A percentile compares a stretch with the other conserved stretches of the same genome.
Evolutionary conservation across 2,888 invertebrate species (phyloP).

Genomic region (Acanthoscelides obtectus): DNA sequence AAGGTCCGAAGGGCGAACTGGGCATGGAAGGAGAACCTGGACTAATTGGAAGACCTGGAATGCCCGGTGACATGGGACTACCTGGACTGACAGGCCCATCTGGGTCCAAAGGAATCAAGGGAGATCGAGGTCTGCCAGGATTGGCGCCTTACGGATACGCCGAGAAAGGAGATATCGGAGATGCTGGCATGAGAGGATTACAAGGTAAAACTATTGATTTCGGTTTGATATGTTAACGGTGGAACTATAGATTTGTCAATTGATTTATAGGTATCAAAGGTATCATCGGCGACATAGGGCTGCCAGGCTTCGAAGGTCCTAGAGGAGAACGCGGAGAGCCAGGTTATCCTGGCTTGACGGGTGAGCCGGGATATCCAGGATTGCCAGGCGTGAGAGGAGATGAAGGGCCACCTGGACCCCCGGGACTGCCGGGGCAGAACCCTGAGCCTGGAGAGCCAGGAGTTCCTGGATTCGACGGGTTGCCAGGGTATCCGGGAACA

Average conservation of each 20-base stretch:
- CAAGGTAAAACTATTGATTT: slow-evolving; percentile 33
- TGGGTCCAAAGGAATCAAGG: slow-evolving; percentile 53
- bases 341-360: slow-evolving; percentile 53
- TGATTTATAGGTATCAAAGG: slow-evolving; percentile 46
- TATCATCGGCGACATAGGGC: slow-evolving; percentile 44
- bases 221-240: slow-evolving; percentile 34
- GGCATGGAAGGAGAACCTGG: slow-evolving; percentile 78
- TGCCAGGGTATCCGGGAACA: slow-evolving; percentile 62
- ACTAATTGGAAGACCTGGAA: slow-evolving; percentile 51
- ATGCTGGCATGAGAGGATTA: slow-evolving; percentile 52
- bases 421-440: slow-evolving; percentile 55
- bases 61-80: slow-evolving; percentile 52
- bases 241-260: background rate
- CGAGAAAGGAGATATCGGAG: slow-evolving; percentile 53
- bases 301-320: slow-evolving; percentile 47
- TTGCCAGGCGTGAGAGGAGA: slow-evolving; percentile 42
- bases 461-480: slow-evolving; percentile 60
- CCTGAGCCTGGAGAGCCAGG: slow-evolving; percentile 66
- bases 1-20: slow-evolving; percentile 57
- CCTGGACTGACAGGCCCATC: slow-evolving; percentile 49
- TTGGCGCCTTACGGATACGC: slow-evolving; percentile 41
- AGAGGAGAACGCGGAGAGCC: slow-evolving; percentile 54
- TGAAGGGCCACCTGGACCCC: slow-evolving; percentile 53
- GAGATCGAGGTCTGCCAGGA: slow-evolving; percentile 50
- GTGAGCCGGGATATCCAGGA: slow-evolving; percentile 50